A percentile compares a stretch with the other conserved stretches of the same genome.
These are phyloP conservation scores for Hormiphora californensis DNA, from an alignment of 37 sponge, comb jelly and placozoan species.

Conservation along the genomic window DNA sequence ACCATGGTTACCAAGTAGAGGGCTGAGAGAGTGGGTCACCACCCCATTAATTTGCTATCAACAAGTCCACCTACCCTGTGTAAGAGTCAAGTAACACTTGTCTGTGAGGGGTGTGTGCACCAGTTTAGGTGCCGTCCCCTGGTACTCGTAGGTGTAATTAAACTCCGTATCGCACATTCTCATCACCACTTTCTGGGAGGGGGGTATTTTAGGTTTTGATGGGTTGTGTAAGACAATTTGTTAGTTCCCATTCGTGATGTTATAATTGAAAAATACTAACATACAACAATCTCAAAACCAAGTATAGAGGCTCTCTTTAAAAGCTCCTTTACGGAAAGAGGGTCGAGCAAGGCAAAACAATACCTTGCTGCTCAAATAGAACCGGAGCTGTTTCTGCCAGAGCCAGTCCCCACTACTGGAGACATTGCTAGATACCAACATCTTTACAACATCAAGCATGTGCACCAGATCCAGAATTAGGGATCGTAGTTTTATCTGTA, in stretches of 20 bases:
- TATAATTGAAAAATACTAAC: too few relatives aligned
- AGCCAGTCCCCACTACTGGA: constrained; percentile 67
- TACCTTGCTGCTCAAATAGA: constrained; percentile 67
- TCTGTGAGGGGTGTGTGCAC: constrained; percentile 99
- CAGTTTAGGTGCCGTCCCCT: constrained; percentile 94
- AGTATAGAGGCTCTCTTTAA: too few relatives aligned
- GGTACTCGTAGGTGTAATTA: constrained; percentile 94
- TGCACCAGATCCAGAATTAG: constrained; percentile 92
- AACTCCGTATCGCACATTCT: constrained; percentile 93
- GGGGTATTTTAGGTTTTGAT: background rate
- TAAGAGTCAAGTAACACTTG: constrained; percentile 98
- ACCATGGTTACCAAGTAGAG: background rate
- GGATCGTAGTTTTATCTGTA: constrained; percentile 77
- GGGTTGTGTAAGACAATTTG: too few relatives aligned
- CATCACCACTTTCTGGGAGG: constrained; percentile 46
- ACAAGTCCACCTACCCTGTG: too few relatives aligned
- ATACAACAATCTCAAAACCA: too few relatives aligned
- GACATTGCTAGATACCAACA: constrained; percentile 49
- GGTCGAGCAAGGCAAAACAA: too few relatives aligned
- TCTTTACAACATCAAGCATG: constrained; percentile 71
- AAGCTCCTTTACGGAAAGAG: too few relatives aligned
- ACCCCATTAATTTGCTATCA: too few relatives aligned
- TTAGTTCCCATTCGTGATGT: too few relatives aligned
- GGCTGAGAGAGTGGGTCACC: background rate
- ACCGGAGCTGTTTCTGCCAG: constrained; percentile 95